Conservation (phyloP, 2,888 invertebrate genomes). For the Napeogenes inachia region DNA sequence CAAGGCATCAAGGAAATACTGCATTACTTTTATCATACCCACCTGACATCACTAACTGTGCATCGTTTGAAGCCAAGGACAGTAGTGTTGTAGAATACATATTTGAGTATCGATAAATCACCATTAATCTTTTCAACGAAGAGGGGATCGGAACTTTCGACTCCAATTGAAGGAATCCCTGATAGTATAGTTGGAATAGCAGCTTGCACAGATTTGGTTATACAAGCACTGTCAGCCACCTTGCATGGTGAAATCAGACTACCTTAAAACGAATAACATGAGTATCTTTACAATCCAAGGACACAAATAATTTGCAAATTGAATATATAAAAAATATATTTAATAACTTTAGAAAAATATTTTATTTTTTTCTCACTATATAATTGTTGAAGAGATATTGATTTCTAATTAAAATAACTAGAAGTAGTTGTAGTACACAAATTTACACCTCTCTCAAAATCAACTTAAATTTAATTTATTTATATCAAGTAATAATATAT, state of each 20-base stretch:
- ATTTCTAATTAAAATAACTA: too few species aligned
- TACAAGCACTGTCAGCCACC: neutral
- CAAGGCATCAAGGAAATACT: too few species aligned
- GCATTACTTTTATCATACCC: slow-evolving; percentile 1
- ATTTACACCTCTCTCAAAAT: too few species aligned
- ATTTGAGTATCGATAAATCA: slow-evolving; percentile 24
- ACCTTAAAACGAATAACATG: neutral
- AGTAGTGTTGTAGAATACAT: slow-evolving; percentile 21
- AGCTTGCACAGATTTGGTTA: neutral
- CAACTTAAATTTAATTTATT: too few species aligned
- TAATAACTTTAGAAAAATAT: too few species aligned
- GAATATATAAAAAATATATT: too few species aligned
- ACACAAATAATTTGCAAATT: too few species aligned
- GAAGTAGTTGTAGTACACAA: too few species aligned
- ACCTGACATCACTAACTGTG: slow-evolving; percentile 18
- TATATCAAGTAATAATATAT: too few species aligned
- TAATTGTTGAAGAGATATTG: too few species aligned
- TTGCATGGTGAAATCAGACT: neutral
- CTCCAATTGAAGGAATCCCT: slow-evolving; percentile 12
- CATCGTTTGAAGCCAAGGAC: slow-evolving; percentile 17
- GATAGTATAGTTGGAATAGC: neutral
- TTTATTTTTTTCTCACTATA: too few species aligned
- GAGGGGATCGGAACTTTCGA: slow-evolving; percentile 22
- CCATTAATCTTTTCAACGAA: slow-evolving; percentile 23
- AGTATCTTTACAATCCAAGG: too few species aligned